These are phyloP conservation scores for Tuberolachnus salignus DNA, from an alignment of 2,888 invertebrate species.

Conservation along the genomic window DNA sequence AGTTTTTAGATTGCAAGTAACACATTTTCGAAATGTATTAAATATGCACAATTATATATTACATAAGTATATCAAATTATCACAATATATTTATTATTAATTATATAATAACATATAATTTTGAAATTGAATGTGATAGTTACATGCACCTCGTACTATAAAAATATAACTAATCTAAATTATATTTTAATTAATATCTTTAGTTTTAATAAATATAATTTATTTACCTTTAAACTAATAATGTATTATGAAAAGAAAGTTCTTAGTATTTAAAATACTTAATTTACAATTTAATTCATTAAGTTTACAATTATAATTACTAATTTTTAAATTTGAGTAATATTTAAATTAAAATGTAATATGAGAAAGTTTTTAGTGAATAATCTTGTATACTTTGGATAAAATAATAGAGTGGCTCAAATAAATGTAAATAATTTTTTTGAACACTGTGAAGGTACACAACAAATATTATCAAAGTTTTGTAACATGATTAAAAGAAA, in stretches of 20 bases:
- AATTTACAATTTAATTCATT: constrained; percentile 21
- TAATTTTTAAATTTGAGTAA: constrained; percentile 1
- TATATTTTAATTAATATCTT: constrained; percentile 18
- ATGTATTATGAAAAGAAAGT: background rate
- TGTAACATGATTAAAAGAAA: constrained; percentile 5
- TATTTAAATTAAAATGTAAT: background rate
- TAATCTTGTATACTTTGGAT: constrained; percentile 18
- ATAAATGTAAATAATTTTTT: constrained; percentile 34
- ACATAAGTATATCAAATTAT: constrained; percentile 27
- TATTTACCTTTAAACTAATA: constrained; percentile 33
- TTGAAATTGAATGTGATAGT: background rate
- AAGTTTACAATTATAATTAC: background rate
- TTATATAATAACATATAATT: constrained; percentile 39
- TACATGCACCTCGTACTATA: constrained; percentile 27
- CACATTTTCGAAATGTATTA: constrained; percentile 13
- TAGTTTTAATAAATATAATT: constrained; percentile 26
- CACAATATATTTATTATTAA: constrained; percentile 40
- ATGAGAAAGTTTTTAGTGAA: constrained; percentile 8
- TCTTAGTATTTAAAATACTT: background rate
- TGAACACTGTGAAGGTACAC: constrained; percentile 45
- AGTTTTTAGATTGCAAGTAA: constrained; percentile 12
- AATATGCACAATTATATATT: constrained; percentile 16
- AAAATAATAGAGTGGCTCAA: constrained; percentile 3
- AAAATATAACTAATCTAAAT: constrained; percentile 40
- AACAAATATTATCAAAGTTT: constrained; percentile 36